Base-by-base conservation (phyloP, 2,797 vertebrate genomes). In the Diglossa cyanea region DNA sequence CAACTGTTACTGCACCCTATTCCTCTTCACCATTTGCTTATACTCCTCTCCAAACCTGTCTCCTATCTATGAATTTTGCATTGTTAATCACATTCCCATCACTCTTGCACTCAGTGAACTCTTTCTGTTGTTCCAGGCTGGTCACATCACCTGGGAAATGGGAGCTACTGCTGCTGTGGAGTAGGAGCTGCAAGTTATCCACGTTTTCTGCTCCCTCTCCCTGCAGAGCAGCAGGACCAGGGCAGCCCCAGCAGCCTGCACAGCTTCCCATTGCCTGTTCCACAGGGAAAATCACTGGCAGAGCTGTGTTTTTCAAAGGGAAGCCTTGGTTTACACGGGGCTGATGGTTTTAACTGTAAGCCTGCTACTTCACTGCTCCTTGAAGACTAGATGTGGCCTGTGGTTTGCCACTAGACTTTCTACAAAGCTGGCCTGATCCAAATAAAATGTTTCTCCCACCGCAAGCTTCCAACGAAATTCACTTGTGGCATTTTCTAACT, bases 391-490 rank as follows among this genome's bases (percentile, higher is more conserved):
- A 91, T 93, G 88, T 81, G 93, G 87, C 85, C 75, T 77, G 81
- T 77, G 93, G 95, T 91, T 94, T 74, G 61, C 85, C 79, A 44
- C 90, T 62, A 75, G 76, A 75, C 70, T 85, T 94, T 74, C 87
- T 66, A 61, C 62, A 86, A 80, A 84, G 78, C 54, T 68, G 17
- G 35, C 14, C 67, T 44, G 90, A 62, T 88, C 54, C 85, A 94
- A 90, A 78, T 35, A 88, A 88, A 88, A 94, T 39, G 37, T 47
- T 94, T 77, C 44, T 81, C 42, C 35, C 35, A 61, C 79, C 13
- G 0, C 82, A 88, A 93, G 50, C 57, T 75, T 86, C 85, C 86
- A 72, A 23, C 39, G 50, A 88, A 84, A 86, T 77, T 74, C 35
- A 63, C 74, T 65, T 3, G 0, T 47, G 72, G 72, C 61, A 63